These are phyloP conservation scores for Gymnodraco acuticeps DNA, from an alignment of 2,797 vertebrate species.

Conservation along the genomic window DNA sequence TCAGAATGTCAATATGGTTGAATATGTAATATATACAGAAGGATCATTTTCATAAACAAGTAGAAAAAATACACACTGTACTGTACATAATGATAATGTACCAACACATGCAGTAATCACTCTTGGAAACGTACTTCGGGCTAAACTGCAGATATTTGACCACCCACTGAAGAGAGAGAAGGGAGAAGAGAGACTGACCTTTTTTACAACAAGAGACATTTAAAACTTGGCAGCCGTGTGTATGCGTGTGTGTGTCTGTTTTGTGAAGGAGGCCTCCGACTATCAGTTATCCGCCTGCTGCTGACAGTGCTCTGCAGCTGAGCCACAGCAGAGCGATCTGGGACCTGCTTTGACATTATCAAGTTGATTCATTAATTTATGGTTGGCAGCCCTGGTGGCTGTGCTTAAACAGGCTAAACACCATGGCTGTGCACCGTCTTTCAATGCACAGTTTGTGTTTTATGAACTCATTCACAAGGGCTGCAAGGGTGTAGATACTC, in stretches of 20 bases:
- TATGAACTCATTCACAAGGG: conserved; percentile 51
- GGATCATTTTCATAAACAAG: conserved; percentile 31
- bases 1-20: conserved; percentile 27
- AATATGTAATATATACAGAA: neutral
- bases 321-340: conserved; percentile 68
- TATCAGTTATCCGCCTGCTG: conserved; percentile 72
- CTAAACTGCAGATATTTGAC: conserved; percentile 57
- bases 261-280: conserved; percentile 64
- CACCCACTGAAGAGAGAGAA: conserved; percentile 56
- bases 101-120: conserved; percentile 39
- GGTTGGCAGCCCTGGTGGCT: conserved; percentile 68
- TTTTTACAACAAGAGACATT: conserved; percentile 75
- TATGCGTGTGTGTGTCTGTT: conserved; percentile 48
- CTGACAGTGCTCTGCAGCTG: conserved; percentile 72
- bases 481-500: conserved; percentile 18
- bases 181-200: conserved; percentile 73
- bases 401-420: conserved; percentile 59
- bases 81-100: conserved; percentile 49
- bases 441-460: conserved; percentile 51
- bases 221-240: conserved; percentile 52
- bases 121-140: conserved; percentile 28
- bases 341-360: conserved; percentile 81
- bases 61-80: conserved; percentile 28
- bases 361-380: conserved; percentile 80
- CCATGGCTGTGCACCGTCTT: conserved; percentile 42